Evolutionary conservation across 2,113 vertebrate species (phyloP), one percentile per base, ranked within the genome.

Genomic region (Anoura caudifer): DNA sequence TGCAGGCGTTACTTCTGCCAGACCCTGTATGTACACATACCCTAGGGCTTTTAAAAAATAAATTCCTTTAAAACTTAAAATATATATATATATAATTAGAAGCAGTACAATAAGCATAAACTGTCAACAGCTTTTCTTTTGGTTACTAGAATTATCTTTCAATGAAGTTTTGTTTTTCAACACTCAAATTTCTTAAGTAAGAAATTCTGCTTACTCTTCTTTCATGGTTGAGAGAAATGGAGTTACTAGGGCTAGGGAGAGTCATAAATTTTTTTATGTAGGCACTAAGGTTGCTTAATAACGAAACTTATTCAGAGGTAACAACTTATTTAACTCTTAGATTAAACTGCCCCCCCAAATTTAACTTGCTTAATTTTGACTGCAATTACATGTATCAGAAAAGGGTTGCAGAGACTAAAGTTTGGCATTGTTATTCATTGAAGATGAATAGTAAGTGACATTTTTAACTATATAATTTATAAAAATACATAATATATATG

Each of bases 111-210:
- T 87, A 93, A 81, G 82, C 72, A 87, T 86, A 41, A 92, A 81
- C 41, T 95, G 43, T 87, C 50, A 79, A 36, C 2, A 56, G 56
- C 76, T 94, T 88, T 83, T 61, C 90, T 83, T 96, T 94, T 76
- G n/a, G n/a, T 83, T 92, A 45, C 92, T 90, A 91, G 80, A 97
- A 79, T 97, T 97, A 11, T 45, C n/a, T 90, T 92, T 50, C 33
- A 91, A 6, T 96, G n/a, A n/a, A 54, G 47, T 77, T 83, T 83
- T 16, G 59, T 90, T 93, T 95, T 90, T 69, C 91, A 95, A 77
- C 87, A 76, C 67, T 80, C 67, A 91, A 2, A 72, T 95, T 88
- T 96, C 47, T 90, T 56, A 56, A 54, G 52, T 54, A 54, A 93
- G n/a, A 89, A 36, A 96, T 79, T 90, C 3, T 93, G 24, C 20